Conservation (phyloP, 92 coral and sea anemone species). For the Diadumene lineata region DNA sequence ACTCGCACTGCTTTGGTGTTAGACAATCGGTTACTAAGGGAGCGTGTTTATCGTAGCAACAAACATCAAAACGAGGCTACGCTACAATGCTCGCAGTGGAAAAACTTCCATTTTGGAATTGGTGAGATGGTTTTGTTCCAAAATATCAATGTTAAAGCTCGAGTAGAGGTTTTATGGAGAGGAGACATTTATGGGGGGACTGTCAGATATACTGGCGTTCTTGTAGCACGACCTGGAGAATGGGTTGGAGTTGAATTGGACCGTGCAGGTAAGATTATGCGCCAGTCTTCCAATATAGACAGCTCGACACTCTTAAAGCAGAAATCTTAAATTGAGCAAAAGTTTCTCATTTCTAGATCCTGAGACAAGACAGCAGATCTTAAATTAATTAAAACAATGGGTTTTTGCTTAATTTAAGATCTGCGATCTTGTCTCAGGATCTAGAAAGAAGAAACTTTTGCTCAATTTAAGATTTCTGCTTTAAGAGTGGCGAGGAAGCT, state of each 20-base stretch:
- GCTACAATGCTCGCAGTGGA: conserved; percentile 4
- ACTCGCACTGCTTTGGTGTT: conserved; percentile 27
- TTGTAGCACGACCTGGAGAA: conserved; percentile 83
- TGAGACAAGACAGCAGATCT: too few relatives aligned
- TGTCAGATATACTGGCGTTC: conserved; percentile 82
- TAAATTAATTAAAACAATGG: too few relatives aligned
- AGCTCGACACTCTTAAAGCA: too few relatives aligned
- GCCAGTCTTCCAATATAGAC: too few relatives aligned
- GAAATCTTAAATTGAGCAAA: too few relatives aligned
- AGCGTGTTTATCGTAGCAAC: conserved; percentile 82
- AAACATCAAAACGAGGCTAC: conserved; percentile 28
- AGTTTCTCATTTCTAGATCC: too few relatives aligned
- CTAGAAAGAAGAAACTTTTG: too few relatives aligned
- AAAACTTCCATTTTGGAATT: neutral
- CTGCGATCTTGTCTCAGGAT: too few relatives aligned
- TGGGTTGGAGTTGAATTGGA: conserved; percentile 97
- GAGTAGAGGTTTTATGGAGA: conserved; percentile 87
- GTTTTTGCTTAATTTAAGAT: too few relatives aligned
- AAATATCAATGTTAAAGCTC: conserved; percentile 80
- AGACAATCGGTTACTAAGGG: conserved; percentile 36
- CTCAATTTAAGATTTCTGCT: too few relatives aligned
- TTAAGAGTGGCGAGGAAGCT: too few relatives aligned
- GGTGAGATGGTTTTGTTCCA: conserved; percentile 79
- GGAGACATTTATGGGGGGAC: conserved; percentile 83
- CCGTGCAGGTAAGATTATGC: conserved; percentile 66